Evolutionary conservation across 2,797 vertebrate species (phyloP), one percentile per base, ranked within the genome.

Genomic region (Macropodus opercularis): DNA sequence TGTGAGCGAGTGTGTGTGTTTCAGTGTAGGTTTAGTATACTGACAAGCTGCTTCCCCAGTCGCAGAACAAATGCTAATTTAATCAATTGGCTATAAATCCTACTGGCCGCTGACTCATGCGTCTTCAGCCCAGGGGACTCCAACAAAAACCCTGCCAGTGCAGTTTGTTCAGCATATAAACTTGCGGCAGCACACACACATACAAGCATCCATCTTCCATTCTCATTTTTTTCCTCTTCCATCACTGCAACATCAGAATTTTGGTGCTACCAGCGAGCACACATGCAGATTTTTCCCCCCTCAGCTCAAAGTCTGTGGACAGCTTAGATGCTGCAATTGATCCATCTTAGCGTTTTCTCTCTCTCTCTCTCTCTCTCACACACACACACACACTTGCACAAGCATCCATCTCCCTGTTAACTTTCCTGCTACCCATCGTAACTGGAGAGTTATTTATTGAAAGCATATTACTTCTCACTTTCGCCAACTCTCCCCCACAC

Each of bases 31-130:
- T 81, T 86, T 80, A n/a, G n/a, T n/a, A 51, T 72, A 80, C 78
- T 85, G 87, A 89, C 86, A 89, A 90, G 80, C 84, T 84, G 79
- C 79, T 92, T 80, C 85, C 87, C 82, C 85, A 92, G 93, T 91
- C 92, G 94, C 94, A 92, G 94, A 94, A 95, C 92, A 93, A 95
- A 96, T 95, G 94, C 93, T 96, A 98, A 98, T 97, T 95, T 95
- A 97, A 96, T 97, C 95, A 95, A 94, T 95, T 87, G 93, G 92
- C 94, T 94, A 94, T 94, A 95, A 95, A 95, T 95, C 93, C 91
- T 89, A 80, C 90, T 91, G 92, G 89, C 85, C 94, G 95, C 96
- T 97, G 95, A 97, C 93, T 96, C 95, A 96, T 90, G 92, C 88
- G 91, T 93, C 92, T 90, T 76, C 81, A 87, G 86, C 88, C 93